phyloP scores from a whole-genome alignment of 2,888 invertebrate genomes.

The Cheilosia grossa region DNA sequence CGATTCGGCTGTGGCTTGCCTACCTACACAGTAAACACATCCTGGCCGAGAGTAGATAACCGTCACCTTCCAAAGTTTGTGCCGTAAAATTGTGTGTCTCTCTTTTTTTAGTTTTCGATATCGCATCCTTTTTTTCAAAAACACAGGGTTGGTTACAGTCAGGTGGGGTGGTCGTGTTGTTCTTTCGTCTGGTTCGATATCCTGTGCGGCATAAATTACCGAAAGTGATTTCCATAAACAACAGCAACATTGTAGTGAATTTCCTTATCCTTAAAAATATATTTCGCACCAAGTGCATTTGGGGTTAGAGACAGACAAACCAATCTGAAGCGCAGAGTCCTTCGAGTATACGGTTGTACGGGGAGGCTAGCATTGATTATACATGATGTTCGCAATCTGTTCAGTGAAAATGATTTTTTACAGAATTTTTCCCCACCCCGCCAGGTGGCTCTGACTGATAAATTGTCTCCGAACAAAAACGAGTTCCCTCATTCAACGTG shows the following conservation, averaged over 20 bases:
- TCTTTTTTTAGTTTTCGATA: conserved; percentile 38
- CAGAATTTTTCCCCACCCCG: conserved; percentile 1
- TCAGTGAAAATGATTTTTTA: conserved; percentile 30
- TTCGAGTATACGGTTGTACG: background rate
- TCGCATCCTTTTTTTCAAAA: conserved; percentile 34
- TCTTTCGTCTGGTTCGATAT: conserved; percentile 56
- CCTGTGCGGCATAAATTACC: conserved; percentile 68
- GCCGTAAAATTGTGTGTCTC: conserved; percentile 50
- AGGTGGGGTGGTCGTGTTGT: conserved; percentile 20
- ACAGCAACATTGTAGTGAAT: conserved; percentile 32
- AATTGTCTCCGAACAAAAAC: conserved; percentile 40
- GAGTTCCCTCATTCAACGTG: background rate
- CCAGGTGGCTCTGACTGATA: conserved; percentile 52
- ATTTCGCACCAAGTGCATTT: conserved; percentile 38
- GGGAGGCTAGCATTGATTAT: conserved; percentile 36
- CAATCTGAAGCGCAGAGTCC: conserved; percentile 9
- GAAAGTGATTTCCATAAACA: conserved; percentile 66
- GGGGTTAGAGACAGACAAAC: conserved; percentile 4
- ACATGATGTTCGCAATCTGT: conserved; percentile 43
- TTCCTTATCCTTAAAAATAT: conserved; percentile 17
- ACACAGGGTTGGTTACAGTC: conserved; percentile 9
- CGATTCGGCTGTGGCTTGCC: conserved; percentile 8
- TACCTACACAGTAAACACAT: background rate
- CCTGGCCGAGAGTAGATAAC: conserved; percentile 51
- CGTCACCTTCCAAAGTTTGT: conserved; percentile 49